Evolutionary conservation across 2,113 vertebrate genomes (phyloP), one percentile per base, ranked within the genome.

Genomic region (Leiothrix lutea): DNA sequence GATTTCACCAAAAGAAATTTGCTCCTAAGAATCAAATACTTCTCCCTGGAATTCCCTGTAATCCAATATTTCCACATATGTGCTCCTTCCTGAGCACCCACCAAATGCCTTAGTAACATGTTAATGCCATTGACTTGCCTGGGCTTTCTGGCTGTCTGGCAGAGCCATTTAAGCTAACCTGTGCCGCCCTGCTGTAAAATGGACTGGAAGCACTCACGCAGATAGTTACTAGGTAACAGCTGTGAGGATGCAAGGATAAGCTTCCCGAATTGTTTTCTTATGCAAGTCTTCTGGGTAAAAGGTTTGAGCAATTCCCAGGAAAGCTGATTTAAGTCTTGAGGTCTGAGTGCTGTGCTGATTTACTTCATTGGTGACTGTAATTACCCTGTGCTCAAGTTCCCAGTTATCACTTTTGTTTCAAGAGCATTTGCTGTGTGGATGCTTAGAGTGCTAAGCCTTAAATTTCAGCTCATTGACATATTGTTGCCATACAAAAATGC

Each of bases 221-320:
- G 66, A 81, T 75, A 91, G 94, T 94, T 92, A 95, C 95, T 85
- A 93, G 85, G 78, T 93, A 94, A 93, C 90, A 95, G 81, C 78
- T 85, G 61, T 72, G 81, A 81, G 16, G 57, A 91, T 82, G 72
- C 69, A 74, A 92, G 60, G 60, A 86, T 89, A 87, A 84, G 81
- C 74, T 90, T 86, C 45, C 50, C 66, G 93, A 86, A 94, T 66
- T 4, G 2, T 91, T 90, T 85, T 78, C 79, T 36, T 33, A 78
- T 65, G 40, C 53, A 82, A 35, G 70, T 94, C 81, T 93, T 85
- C 62, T 50, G 45, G 25, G 71, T 92, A 86, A 90, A 95, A 90
- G 18, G n/a, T 70, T 84, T 93, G 82, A 66, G 79, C 38, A 47
- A 15, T 80, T 88, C 66, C 82, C 85, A 90, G 85, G 74, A 94